Percentiles rank a stretch among this genome's conserved stretches.
These are phyloP conservation scores for Callinectes sapidus DNA, from an alignment of 2,888 invertebrate genomes.

Conservation along the genomic window DNA sequence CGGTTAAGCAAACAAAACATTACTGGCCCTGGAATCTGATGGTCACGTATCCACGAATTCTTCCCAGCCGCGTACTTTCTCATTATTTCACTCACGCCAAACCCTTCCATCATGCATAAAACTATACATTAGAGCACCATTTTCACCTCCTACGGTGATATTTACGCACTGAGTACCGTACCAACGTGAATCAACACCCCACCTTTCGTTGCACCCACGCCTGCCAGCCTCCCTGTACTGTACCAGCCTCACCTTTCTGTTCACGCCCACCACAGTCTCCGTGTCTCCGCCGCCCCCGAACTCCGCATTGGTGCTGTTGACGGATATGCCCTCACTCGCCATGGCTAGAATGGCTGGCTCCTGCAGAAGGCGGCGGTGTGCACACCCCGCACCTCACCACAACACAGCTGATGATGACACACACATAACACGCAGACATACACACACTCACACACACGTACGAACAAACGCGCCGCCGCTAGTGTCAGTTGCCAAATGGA, in stretches of 20 bases:
- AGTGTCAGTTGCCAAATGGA: neutral
- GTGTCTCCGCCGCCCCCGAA: slow-evolving; percentile 26
- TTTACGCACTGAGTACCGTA: neutral
- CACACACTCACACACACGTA: slow-evolving; percentile 21
- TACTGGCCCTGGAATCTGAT: neutral
- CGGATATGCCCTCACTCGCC: slow-evolving; percentile 25
- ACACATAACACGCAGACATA: slow-evolving; percentile 16
- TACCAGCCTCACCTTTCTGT: slow-evolving; percentile 48
- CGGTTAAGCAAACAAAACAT: neutral
- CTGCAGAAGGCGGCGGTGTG: neutral
- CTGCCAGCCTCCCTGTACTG: too few species aligned
- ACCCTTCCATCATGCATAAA: neutral
- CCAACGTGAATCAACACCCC: neutral
- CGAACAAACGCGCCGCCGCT: neutral
- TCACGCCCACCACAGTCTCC: slow-evolving; percentile 52
- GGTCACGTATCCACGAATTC: slow-evolving; percentile 14
- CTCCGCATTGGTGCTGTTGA: slow-evolving; percentile 60
- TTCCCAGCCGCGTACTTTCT: neutral
- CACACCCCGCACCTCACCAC: slow-evolving; percentile 6
- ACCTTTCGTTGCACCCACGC: neutral
- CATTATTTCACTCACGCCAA: neutral
- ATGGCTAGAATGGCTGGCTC: neutral
- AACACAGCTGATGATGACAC: slow-evolving; percentile 45
- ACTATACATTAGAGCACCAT: neutral
- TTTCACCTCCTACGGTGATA: neutral